Base-by-base conservation (phyloP, 2,113 vertebrate species). In the Podilymbus podiceps region DNA sequence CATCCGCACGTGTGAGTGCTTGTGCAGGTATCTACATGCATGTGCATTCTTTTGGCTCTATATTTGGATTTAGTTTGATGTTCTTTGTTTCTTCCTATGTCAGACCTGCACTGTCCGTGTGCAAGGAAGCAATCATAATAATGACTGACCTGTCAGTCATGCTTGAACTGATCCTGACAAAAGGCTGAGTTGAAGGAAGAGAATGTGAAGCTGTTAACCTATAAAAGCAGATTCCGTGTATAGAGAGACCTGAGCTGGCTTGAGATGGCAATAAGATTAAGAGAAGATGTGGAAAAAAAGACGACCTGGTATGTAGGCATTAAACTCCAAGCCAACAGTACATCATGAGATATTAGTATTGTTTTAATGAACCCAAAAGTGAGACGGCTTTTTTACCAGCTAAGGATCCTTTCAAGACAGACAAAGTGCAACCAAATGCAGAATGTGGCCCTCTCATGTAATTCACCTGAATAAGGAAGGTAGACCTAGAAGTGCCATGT, bases 1-100 rank as follows among this genome's bases (percentile, higher is more conserved):
- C 5, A 14, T 38, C 38, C 0, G 1, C 11, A 15, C 2, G 11
- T 52, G 30, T 30, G 21, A n/a, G 8, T 3, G 1, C 1, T 0
- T 60, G 15, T 25, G 15, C 25, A 30, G 30, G 42, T n/a, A 7
- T 24, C 24, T 50, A 33, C 19, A 14, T 5, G 7, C 6, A 10
- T 1, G 1, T 33, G 5, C 50, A 33, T 55, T 90, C 40, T 35
- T 94, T 46, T 2, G 4, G 12, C 12, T 25, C 40, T 72, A 3
- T 17, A 30, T 72, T 53, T 42, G 38, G 9, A 64, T 88, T 82
- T 59, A 50, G 6, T 67, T 50, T 80, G 25, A 33, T 44, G 28
- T 42, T 85, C 67, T 42, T 73, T 77, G 28, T 46, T 73, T 85
- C 50, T 67, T 80, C 15, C 18, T 38, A 8, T 50, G 42, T 46